Percentiles rank a stretch among this genome's conserved stretches.
phyloP scores from a whole-genome alignment of 2,797 vertebrate genomes.

The Ctenopoma multispine region DNA sequence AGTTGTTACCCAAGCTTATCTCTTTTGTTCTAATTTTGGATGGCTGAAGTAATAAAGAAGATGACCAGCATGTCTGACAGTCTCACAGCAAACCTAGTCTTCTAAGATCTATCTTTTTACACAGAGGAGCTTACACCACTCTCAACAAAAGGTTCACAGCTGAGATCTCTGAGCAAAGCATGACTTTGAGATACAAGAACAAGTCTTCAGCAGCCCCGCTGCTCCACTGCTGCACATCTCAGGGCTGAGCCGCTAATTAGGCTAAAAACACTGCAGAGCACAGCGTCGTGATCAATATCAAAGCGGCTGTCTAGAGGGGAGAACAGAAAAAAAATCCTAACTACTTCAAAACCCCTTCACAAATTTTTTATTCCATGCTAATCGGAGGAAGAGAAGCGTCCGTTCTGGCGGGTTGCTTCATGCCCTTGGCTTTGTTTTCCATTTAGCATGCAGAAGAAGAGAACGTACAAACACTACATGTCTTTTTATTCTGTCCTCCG shows the following conservation, averaged over 20 bases:
- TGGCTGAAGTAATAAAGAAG: constrained; percentile 16
- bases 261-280: constrained; percentile 78
- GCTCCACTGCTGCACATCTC: constrained; percentile 69
- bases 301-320: constrained; percentile 79
- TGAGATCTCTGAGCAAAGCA: constrained; percentile 59
- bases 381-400: constrained; percentile 75
- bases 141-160: constrained; percentile 34
- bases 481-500: constrained; percentile 71
- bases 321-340: constrained; percentile 50
- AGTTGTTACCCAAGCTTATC: constrained; percentile 14
- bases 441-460: constrained; percentile 73
- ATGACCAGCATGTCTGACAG: constrained; percentile 32
- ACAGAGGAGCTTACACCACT: constrained; percentile 33
- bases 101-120: constrained; percentile 31
- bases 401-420: constrained; percentile 59
- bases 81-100: constrained; percentile 27
- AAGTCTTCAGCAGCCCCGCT: constrained; percentile 65
- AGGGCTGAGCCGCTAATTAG: constrained; percentile 81
- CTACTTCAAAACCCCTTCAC: constrained; percentile 72
- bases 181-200: constrained; percentile 64
- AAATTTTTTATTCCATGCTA: constrained; percentile 69
- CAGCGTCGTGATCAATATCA: constrained; percentile 82
- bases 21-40: constrained; percentile 34
- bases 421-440: constrained; percentile 74
- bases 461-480: constrained; percentile 63